Evolutionary conservation across 2,888 invertebrate species (phyloP).

Genomic region (Acrobeloides nanus): DNA sequence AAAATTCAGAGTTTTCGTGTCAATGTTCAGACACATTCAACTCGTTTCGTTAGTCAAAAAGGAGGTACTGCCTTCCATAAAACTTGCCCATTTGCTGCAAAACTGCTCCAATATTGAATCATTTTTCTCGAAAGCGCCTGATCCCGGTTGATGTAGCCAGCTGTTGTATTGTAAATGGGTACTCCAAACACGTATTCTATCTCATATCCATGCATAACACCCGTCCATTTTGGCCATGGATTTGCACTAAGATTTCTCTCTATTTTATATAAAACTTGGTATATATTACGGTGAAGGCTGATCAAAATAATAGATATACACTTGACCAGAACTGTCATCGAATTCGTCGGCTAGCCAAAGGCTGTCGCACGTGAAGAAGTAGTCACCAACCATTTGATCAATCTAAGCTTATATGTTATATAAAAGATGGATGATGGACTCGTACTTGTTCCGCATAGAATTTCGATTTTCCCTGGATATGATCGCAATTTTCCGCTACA

Average conservation of each 20-base stretch:
- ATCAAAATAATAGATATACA: conserved; percentile 52
- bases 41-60: no score
- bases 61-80: not conserved
- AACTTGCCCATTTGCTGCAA: conserved; percentile 41
- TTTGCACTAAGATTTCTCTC: conserved; percentile 33
- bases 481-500: conserved; percentile 28
- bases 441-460: conserved; percentile 49
- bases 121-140: conserved; percentile 40
- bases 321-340: conserved; percentile 27
- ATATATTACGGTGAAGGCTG: conserved; percentile 37
- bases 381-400: conserved; percentile 68
- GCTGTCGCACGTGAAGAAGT: conserved; percentile 66
- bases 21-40: no score
- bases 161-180: conserved; percentile 60
- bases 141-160: conserved; percentile 37
- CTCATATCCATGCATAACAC: conserved; percentile 94
- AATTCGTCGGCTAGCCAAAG: conserved; percentile 25
- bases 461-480: conserved; percentile 21
- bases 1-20: no score
- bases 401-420: conserved; percentile 19
- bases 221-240: conserved; percentile 53
- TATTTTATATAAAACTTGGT: not conserved
- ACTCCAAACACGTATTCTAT: conserved; percentile 95
- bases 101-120: conserved; percentile 47
- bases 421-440: conserved; percentile 12